Conservation (phyloP, 2,113 vertebrate species). For the Xiphias gladius region DNA sequence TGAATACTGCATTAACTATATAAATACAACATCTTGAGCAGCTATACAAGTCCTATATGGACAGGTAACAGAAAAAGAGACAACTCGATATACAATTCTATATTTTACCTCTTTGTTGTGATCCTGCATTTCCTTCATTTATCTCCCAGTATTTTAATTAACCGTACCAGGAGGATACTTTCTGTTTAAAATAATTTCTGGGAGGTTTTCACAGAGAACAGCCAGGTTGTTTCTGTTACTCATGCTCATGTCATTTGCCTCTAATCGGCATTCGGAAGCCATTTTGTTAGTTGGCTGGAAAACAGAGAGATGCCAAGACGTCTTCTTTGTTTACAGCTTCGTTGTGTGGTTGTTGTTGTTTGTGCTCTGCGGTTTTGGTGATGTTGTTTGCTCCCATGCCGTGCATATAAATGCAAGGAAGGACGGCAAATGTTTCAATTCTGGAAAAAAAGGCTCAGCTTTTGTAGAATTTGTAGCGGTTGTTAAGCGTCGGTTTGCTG, state of each 20-base stretch:
- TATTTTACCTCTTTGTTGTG: conserved; percentile 11
- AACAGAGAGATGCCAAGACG: conserved; percentile 60
- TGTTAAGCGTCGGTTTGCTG: conserved; percentile 31
- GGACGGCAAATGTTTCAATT: conserved; percentile 31
- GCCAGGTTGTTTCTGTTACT: conserved; percentile 9
- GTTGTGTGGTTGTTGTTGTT: conserved; percentile 61
- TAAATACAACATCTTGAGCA: too few relatives aligned
- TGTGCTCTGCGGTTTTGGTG: conserved; percentile 35
- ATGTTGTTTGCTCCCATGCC: conserved; percentile 54
- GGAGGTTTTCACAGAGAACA: conserved; percentile 26
- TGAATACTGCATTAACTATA: neutral
- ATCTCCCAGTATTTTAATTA: neutral
- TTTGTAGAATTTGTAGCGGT: conserved; percentile 26
- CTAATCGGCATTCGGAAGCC: conserved; percentile 59
- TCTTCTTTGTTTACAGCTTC: conserved; percentile 70
- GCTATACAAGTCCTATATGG: neutral
- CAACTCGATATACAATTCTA: neutral
- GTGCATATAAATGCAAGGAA: conserved; percentile 58
- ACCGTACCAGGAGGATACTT: neutral
- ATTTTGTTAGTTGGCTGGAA: conserved; percentile 74
- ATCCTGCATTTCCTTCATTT: neutral
- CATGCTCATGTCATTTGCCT: conserved; percentile 44
- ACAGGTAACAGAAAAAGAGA: neutral
- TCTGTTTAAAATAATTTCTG: conserved; percentile 19
- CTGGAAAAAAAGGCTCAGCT: neutral